Evolutionary conservation across 2,888 invertebrate species (phyloP), one percentile per base, ranked within the genome.

Genomic region (Scaptomyza polygonia): DNA sequence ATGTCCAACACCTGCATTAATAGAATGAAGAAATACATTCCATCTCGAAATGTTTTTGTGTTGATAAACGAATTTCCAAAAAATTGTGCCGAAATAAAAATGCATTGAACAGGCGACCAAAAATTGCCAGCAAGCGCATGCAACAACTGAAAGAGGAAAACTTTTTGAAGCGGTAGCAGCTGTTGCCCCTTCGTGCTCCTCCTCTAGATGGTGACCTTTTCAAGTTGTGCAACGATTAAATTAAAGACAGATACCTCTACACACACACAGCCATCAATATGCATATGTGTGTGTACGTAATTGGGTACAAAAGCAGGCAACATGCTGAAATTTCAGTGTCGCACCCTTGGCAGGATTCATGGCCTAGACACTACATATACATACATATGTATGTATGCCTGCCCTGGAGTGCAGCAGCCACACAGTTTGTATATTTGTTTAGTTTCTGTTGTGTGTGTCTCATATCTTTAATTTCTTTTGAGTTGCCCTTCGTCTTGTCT

Each of bases 41-140:
- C 5, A 14, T 5, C 2, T 32, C 7, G 32, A 6, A 5, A 18
- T 16, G 21, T 27, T 40, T 9, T 27, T 16, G 9, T 16, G 9
- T 36, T 29, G 0, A 5, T 18, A 5, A 9, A n/a, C 3, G 43
- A 32, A 2, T 63, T 54, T 56, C n/a, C 47, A 63, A 78, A 39
- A 82, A 81, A 85, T 79, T 67, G 27, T 66, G 72, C 49, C 49
- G 34, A 82, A 80, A 82, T 79, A 85, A 81, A 86, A 81, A 81
- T 77, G 64, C 67, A 66, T 71, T 45, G 62, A 81, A 66, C 86
- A 81, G 86, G 86, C 80, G 63, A 14, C 16, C 80, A 86, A 82
- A 39, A 64, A 76, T 48, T 58, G 21, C 1, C 53, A 76, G 72
- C 62, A 78, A 51, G 72, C 53, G 72, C 53, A 58, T 7, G 12